Conservation (phyloP, 37 sponge, comb jelly and placozoan genomes). For the Eunapius fragilis region DNA sequence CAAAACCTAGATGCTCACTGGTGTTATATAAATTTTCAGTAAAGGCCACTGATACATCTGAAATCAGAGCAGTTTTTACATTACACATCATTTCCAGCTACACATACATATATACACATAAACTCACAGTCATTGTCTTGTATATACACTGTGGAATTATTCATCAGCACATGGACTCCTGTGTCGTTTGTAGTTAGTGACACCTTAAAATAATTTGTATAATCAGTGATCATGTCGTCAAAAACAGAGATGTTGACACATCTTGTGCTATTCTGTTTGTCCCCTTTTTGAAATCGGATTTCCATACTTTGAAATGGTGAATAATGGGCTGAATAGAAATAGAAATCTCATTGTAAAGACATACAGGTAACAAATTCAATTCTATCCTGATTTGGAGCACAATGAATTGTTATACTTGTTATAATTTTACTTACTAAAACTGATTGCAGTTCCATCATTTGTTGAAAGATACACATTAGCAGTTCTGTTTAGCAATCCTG, state of each 20-base stretch:
- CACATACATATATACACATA: too few species aligned
- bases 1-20: not conserved
- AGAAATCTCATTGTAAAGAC: not conserved
- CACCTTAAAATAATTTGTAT: not conserved
- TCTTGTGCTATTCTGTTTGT: not conserved
- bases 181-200: not conserved
- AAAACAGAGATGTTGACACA: not conserved
- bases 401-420: not conserved
- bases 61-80: not conserved
- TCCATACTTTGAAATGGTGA: not conserved
- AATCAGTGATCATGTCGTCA: not conserved
- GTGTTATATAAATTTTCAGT: not conserved
- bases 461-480: not conserved
- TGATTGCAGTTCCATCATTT: not conserved
- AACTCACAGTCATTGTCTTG: not conserved
- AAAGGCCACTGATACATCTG: not conserved
- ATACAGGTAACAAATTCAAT: too few species aligned
- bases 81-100: not conserved
- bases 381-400: not conserved
- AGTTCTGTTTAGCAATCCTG: not conserved
- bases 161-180: not conserved
- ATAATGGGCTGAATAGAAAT: not conserved
- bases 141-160: not conserved
- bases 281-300: not conserved
- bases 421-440: not conserved